Percentiles rank a stretch among this genome's conserved stretches.
Evolutionary conservation across 64 coral and sea anemone species (phyloP).

Genomic region (Dendronephthya gigantea): DNA sequence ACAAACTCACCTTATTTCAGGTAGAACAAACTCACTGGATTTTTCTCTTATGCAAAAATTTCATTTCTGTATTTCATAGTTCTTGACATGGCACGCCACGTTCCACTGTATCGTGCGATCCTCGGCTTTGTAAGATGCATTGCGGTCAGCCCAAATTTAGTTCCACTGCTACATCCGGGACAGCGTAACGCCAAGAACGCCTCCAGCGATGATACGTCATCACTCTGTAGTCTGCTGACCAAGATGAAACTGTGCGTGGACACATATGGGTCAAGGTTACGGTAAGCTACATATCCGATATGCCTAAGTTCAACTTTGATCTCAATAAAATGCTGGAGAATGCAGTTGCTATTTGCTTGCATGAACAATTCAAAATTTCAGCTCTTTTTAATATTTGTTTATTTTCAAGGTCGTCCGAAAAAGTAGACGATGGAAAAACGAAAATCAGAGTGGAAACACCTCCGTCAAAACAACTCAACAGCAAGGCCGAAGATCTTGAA

Average conservation of each 20-base stretch:
- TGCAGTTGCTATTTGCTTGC: too few relatives aligned
- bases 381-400: not conserved
- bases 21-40: too few relatives aligned
- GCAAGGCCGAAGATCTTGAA: not conserved
- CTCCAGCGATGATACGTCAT: conserved; percentile 28
- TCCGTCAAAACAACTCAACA: not conserved
- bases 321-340: not conserved
- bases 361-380: too few relatives aligned
- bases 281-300: conserved; percentile 21
- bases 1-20: not conserved
- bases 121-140: conserved; percentile 67
- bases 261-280: conserved; percentile 76
- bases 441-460: conserved; percentile 49
- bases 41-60: too few relatives aligned
- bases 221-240: conserved; percentile 56
- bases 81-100: conserved; percentile 98
- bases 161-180: conserved; percentile 48
- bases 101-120: conserved; percentile 82
- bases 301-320: not conserved
- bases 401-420: not conserved
- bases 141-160: conserved; percentile 58
- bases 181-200: not conserved
- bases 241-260: conserved; percentile 98
- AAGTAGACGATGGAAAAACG: conserved; percentile 38
- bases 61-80: conserved; percentile 25